A percentile compares a stretch with the other conserved stretches of the same genome.
Evolutionary conservation across 2,113 vertebrate species (phyloP).

Genomic region (Saguinus midas): DNA sequence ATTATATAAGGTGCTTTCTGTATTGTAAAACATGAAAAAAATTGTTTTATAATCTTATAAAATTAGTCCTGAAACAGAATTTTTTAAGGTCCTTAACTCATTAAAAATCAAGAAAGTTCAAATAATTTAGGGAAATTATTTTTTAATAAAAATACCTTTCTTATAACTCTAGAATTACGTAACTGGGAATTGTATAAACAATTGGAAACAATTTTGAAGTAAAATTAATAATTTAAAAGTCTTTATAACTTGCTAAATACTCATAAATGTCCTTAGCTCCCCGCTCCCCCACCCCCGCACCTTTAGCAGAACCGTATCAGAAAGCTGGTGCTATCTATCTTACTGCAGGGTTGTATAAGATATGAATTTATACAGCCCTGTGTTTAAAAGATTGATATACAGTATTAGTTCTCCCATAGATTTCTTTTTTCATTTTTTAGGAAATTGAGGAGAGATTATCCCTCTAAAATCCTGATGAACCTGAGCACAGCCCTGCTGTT

Average conservation of each 20-base stretch:
- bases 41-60: not conserved
- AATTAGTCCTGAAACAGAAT: not conserved
- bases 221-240: not conserved
- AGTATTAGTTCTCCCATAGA: rapidly evolving
- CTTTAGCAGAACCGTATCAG: rapidly evolving
- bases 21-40: constrained; percentile 1
- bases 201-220: constrained; percentile 26
- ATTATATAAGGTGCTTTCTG: not conserved
- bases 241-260: not conserved
- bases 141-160: not conserved
- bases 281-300: not conserved
- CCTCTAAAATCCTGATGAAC: constrained; percentile 99
- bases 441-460: constrained; percentile 96
- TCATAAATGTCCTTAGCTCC: not conserved
- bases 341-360: not conserved
- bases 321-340: too few species aligned
- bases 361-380: not conserved
- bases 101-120: constrained; percentile 7
- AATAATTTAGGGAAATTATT: not conserved
- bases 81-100: not conserved
- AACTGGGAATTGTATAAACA: not conserved
- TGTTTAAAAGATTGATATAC: not conserved
- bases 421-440: constrained; percentile 76
- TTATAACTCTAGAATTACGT: not conserved
- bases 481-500: constrained; percentile 93